A percentile compares a stretch with the other conserved stretches of the same genome.
Evolutionary conservation across 2,888 invertebrate genomes (phyloP).

Genomic region (Falcaria lacertinaria): DNA sequence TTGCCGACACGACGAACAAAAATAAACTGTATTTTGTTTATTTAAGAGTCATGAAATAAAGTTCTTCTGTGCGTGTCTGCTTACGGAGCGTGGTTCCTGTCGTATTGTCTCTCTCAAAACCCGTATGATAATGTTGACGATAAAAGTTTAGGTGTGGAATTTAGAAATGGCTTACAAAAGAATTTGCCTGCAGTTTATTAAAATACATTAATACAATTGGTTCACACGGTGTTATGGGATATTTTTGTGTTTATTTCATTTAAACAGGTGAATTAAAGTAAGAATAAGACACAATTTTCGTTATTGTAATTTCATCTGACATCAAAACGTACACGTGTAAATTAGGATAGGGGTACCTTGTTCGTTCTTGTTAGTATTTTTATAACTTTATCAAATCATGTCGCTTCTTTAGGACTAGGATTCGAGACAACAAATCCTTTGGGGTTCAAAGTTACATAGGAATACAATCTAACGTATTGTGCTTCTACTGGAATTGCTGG

Average conservation of each 20-base stretch:
- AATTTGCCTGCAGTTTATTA: background rate
- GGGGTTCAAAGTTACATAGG: too few species aligned
- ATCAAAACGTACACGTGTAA: too few species aligned
- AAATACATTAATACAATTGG: background rate
- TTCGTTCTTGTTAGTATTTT: too few species aligned
- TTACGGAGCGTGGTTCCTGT: slow-evolving; percentile 60
- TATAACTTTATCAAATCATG: too few species aligned
- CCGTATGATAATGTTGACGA: slow-evolving; percentile 45
- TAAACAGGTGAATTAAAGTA: background rate
- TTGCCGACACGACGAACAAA: slow-evolving; percentile 12
- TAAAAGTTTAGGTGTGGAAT: slow-evolving; percentile 37
- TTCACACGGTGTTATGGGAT: background rate
- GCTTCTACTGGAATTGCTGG: too few species aligned
- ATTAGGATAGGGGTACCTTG: too few species aligned
- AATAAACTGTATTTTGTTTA: slow-evolving; percentile 19
- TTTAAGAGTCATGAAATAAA: slow-evolving; percentile 16
- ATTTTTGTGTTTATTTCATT: background rate
- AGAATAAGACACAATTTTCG: too few species aligned
- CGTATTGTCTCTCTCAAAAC: slow-evolving; percentile 62
- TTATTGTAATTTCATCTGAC: too few species aligned
- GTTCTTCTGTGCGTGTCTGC: slow-evolving; percentile 19
- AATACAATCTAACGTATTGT: too few species aligned
- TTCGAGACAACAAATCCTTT: too few species aligned
- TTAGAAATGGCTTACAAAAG: slow-evolving; percentile 9
- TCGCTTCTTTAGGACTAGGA: too few species aligned